Conservation (phyloP, 1,140 invertebrate genomes). For the Hormaphis cornu region DNA sequence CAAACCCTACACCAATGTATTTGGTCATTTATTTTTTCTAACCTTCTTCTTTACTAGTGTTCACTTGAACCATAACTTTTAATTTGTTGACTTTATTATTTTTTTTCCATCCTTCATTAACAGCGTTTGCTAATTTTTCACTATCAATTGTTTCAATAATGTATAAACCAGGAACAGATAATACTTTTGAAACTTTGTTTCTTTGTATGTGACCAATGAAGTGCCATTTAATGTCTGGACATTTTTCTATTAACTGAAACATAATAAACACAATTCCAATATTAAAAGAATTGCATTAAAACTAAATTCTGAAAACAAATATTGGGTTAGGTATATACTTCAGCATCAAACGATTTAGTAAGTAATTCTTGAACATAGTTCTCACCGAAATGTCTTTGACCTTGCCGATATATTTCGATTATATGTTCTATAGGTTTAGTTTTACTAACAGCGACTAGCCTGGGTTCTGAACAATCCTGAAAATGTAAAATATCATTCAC, state of each 20-base stretch:
- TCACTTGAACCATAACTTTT: conserved; percentile 87
- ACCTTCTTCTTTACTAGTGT: conserved; percentile 91
- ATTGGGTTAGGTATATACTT: conserved; percentile 38
- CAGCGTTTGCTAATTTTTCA: conserved; percentile 64
- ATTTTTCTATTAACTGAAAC: conserved; percentile 61
- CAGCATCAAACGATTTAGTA: conserved; percentile 64
- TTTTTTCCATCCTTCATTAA: conserved; percentile 70
- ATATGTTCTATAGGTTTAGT: conserved; percentile 74
- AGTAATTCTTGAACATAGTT: conserved; percentile 92
- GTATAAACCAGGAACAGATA: conserved; percentile 61
- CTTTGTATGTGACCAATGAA: conserved; percentile 92
- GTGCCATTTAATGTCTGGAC: conserved; percentile 92
- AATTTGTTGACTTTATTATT: conserved; percentile 47
- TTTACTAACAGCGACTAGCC: conserved; percentile 87
- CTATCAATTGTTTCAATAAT: conserved; percentile 84
- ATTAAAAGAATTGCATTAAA: neutral
- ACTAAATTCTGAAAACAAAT: neutral
- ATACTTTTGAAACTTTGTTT: conserved; percentile 83
- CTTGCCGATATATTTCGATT: conserved; percentile 71
- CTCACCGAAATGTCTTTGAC: conserved; percentile 91
- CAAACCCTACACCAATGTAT: neutral
- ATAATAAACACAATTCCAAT: neutral
- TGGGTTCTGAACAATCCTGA: conserved; percentile 44
- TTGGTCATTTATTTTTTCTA: conserved; percentile 40
- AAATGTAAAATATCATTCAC: neutral